Percentiles rank a stretch among this genome's conserved stretches.
These are phyloP conservation scores for Nycticebus coucang DNA, from an alignment of 2,113 vertebrate species.

Conservation along the genomic window DNA sequence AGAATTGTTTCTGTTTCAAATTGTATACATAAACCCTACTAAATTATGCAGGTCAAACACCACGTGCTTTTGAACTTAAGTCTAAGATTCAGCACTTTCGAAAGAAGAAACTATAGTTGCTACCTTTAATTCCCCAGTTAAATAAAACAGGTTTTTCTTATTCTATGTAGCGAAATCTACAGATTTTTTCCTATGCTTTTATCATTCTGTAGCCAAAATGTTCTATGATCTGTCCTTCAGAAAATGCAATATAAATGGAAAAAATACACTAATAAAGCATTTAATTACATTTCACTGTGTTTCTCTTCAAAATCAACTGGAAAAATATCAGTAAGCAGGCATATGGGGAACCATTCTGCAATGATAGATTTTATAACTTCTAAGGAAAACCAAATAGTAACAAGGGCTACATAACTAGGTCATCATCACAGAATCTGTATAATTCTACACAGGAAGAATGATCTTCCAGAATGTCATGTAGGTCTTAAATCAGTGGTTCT, in stretches of 20 bases:
- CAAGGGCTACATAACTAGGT: neutral
- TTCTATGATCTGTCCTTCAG: slow-evolving; percentile 46
- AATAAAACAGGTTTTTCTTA: slow-evolving; percentile 42
- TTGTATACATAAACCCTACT: slow-evolving; percentile 19
- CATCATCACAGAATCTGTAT: neutral
- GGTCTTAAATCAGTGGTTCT: too few relatives aligned
- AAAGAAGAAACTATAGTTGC: slow-evolving; percentile 50
- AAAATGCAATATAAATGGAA: slow-evolving; percentile 33
- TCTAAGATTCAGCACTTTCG: slow-evolving; percentile 49
- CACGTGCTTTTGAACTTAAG: slow-evolving; percentile 45
- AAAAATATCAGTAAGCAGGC: neutral
- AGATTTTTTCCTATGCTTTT: slow-evolving; percentile 55
- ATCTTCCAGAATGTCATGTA: neutral
- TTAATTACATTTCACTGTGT: neutral
- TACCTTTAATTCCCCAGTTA: slow-evolving; percentile 33
- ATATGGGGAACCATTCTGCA: neutral
- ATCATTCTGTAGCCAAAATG: neutral
- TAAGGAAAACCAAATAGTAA: neutral
- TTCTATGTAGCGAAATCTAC: slow-evolving; percentile 53
- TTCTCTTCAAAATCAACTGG: slow-evolving; percentile 19
- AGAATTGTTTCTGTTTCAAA: neutral
- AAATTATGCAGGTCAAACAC: slow-evolving; percentile 17
- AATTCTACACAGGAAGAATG: neutral
- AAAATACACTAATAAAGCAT: slow-evolving; percentile 16
- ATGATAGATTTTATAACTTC: neutral